These are phyloP conservation scores for Mycogona germanica DNA, from an alignment of 2,888 invertebrate genomes.

Conservation along the genomic window DNA sequence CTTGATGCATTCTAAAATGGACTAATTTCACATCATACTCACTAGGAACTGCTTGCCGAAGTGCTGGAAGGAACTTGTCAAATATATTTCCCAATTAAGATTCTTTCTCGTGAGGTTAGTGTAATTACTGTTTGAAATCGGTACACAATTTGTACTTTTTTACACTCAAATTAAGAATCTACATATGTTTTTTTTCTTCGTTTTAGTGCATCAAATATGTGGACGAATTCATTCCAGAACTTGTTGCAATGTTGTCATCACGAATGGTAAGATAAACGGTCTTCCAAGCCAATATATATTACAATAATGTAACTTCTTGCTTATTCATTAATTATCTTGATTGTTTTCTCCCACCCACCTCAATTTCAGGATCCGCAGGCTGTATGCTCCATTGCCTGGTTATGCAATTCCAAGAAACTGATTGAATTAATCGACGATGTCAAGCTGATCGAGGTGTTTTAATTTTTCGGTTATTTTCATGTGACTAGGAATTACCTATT, in stretches of 20 bases:
- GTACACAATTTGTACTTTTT: not conserved
- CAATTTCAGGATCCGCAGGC: conserved; percentile 19
- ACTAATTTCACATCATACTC: not conserved
- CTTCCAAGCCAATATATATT: no score
- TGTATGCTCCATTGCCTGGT: conserved; percentile 18
- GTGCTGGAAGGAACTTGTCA: conserved; percentile 46
- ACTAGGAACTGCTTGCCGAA: conserved; percentile 56
- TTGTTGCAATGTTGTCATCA: conserved; percentile 74
- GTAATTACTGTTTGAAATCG: not conserved
- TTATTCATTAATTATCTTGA: not conserved
- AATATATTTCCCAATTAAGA: conserved; percentile 21
- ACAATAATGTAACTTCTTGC: not conserved
- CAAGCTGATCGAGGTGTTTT: conserved; percentile 3
- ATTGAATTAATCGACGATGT: conserved; percentile 14
- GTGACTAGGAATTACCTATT: no score
- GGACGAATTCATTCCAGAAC: conserved; percentile 73
- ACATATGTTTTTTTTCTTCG: conserved; percentile 16
- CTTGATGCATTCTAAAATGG: not conserved
- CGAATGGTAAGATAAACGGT: conserved; percentile 54
- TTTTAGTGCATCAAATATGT: conserved; percentile 60
- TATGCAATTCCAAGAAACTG: conserved; percentile 18
- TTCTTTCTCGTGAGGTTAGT: conserved; percentile 19
- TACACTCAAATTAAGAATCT: not conserved
- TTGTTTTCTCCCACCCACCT: not conserved
- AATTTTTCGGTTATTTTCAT: not conserved